These are phyloP conservation scores for Acanthoscelides obtectus DNA, from an alignment of 2,888 invertebrate genomes.

Conservation along the genomic window DNA sequence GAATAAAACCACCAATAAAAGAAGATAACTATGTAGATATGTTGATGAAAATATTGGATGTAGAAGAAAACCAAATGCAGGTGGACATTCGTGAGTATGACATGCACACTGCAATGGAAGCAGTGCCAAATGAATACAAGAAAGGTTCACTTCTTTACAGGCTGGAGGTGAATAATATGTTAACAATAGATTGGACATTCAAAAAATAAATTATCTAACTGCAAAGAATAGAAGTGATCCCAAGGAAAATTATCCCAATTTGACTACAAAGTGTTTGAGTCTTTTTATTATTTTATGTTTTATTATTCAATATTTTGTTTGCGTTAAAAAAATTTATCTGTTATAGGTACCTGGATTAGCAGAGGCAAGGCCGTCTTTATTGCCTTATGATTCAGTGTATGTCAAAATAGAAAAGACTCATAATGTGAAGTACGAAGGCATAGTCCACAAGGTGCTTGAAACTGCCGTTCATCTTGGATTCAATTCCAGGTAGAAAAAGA, in stretches of 20 bases:
- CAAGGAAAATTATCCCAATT: too few relatives aligned
- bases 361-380: constrained; percentile 40
- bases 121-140: neutral
- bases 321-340: constrained; percentile 3
- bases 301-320: constrained; percentile 3
- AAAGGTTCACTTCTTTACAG: constrained; percentile 11
- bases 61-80: constrained; percentile 39
- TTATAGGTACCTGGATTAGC: constrained; percentile 40
- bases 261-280: too few relatives aligned
- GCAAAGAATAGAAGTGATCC: too few relatives aligned
- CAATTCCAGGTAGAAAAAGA: constrained; percentile 27
- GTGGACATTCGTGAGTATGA: constrained; percentile 36
- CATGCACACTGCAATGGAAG: constrained; percentile 24
- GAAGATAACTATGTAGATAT: constrained; percentile 27
- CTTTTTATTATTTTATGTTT: too few relatives aligned
- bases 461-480: constrained; percentile 32
- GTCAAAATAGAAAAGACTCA: constrained; percentile 22
- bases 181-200: constrained; percentile 1
- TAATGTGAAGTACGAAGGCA: constrained; percentile 33
- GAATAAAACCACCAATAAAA: constrained; percentile 16
- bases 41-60: constrained; percentile 30
- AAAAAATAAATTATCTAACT: too few relatives aligned
- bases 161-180: constrained; percentile 19
- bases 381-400: constrained; percentile 35
- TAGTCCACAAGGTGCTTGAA: constrained; percentile 30